phyloP scores from a whole-genome alignment of 2,888 invertebrate genomes.

The Poecilus cupreus region DNA sequence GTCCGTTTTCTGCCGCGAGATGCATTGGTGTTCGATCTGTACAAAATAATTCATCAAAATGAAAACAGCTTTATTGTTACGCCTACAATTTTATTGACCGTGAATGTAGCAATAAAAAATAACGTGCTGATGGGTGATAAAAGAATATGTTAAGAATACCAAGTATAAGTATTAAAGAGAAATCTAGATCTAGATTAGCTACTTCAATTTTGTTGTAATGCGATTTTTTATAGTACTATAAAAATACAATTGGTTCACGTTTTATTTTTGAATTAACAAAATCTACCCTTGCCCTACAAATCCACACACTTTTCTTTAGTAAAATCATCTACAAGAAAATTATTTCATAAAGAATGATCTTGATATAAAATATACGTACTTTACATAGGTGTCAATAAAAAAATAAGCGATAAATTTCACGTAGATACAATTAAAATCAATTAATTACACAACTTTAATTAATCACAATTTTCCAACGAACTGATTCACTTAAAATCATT shows the following conservation, averaged over 20 bases:
- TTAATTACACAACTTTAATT: slow-evolving; percentile 17
- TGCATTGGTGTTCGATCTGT: slow-evolving; percentile 98
- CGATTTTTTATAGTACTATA: background rate
- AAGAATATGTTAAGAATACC: background rate
- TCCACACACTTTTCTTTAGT: background rate
- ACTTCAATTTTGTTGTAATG: background rate
- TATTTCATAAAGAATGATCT: background rate
- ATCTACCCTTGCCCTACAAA: slow-evolving; percentile 31
- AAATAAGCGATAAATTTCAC: background rate
- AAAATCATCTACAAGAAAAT: background rate
- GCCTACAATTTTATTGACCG: background rate
- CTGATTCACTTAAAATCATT: slow-evolving; percentile 11
- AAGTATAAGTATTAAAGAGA: background rate
- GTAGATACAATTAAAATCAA: slow-evolving; percentile 26
- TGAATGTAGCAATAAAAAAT: background rate
- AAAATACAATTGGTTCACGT: background rate
- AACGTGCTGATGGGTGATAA: slow-evolving; percentile 7
- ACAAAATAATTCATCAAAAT: background rate
- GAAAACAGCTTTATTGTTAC: background rate
- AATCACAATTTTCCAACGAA: background rate
- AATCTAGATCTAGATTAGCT: slow-evolving; percentile 13
- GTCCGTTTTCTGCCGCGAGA: slow-evolving; percentile 97
- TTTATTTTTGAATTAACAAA: background rate
- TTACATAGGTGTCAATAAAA: background rate
- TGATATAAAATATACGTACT: slow-evolving; percentile 4